Evolutionary conservation across 2,888 invertebrate genomes (phyloP).

Genomic region (Allacma fusca): DNA sequence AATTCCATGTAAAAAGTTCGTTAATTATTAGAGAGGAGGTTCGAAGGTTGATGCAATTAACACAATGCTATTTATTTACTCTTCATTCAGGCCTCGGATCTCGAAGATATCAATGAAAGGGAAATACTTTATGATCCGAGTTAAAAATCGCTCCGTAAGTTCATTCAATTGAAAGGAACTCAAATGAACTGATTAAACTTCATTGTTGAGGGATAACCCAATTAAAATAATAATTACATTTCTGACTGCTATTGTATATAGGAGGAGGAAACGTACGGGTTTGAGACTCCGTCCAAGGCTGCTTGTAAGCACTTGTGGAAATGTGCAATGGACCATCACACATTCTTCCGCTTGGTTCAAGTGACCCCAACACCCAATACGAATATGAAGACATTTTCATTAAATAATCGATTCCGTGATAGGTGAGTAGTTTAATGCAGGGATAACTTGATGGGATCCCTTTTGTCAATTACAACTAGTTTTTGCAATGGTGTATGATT

Average conservation of each 20-base stretch:
- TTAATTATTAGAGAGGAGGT: background rate
- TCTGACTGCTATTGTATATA: slow-evolving; percentile 69
- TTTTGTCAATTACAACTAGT: background rate
- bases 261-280: slow-evolving; percentile 80
- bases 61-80: background rate
- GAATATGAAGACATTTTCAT: slow-evolving; percentile 67
- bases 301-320: slow-evolving; percentile 96
- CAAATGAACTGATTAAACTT: background rate
- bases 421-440: slow-evolving; percentile 68
- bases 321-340: slow-evolving; percentile 95
- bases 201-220: slow-evolving; percentile 13
- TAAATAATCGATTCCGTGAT: slow-evolving; percentile 81
- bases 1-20: too few relatives aligned
- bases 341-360: slow-evolving; percentile 88
- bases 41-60: background rate
- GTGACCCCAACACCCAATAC: slow-evolving; percentile 72
- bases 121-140: slow-evolving; percentile 94
- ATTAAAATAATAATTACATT: background rate
- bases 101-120: slow-evolving; percentile 96
- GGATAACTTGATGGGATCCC: background rate
- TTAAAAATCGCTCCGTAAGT: slow-evolving; percentile 94
- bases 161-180: slow-evolving; percentile 19
- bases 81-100: slow-evolving; percentile 77
- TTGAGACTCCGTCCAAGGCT: slow-evolving; percentile 65
- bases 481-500: slow-evolving; percentile 1